Base-by-base conservation (phyloP, 1,140 invertebrate species). In the Anoplolepis gracilipes region DNA sequence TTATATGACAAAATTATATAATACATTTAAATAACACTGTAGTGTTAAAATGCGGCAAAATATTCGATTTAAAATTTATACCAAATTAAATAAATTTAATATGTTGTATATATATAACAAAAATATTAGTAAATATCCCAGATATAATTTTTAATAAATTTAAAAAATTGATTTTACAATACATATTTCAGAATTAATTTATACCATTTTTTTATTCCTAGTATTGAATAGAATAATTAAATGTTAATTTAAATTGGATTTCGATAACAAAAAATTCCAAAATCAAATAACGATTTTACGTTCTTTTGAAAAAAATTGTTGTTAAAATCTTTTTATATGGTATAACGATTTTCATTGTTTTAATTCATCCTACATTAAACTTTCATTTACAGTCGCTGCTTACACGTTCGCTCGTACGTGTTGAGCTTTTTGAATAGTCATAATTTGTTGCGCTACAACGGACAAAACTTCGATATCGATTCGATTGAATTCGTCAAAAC, bases 401-500 rank as follows among this genome's bases (percentile, higher is more conserved):
- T 90, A 95, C 94, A 91, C 88, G 7, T 95, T 94, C 2, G 93
- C 70, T 13, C 93, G 78, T 3, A 94, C 90, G 61, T 95, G 93
- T 84, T 96, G 95, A 0, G 96, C 96, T 79, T 95, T 95, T 84
- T 96, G 96, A 77, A 97, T 97, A 10, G 96, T 97, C 91, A 94
- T 93, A 16, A 96, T 96, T 93, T 97, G 96, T 88, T 96, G 96
- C 0, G 96, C 96, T 22, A 96, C 95, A 0, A 96, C 96, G 2
- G 96, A 96, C 1, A 96, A 86, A 3, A 96, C 96, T 92, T 97
- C 97, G 25, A 97, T 95, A 90, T 97, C 96, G 86, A 97, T 97
- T 33, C 96, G 93, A 91, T 98, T 97, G 88, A 98, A 97, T 93
- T 97, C 97, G 89, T 97, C 97, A 91, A 98, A 97, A 88, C 97